phyloP scores from a whole-genome alignment of 2,113 vertebrate genomes.

The Burhinus bistriatus region DNA sequence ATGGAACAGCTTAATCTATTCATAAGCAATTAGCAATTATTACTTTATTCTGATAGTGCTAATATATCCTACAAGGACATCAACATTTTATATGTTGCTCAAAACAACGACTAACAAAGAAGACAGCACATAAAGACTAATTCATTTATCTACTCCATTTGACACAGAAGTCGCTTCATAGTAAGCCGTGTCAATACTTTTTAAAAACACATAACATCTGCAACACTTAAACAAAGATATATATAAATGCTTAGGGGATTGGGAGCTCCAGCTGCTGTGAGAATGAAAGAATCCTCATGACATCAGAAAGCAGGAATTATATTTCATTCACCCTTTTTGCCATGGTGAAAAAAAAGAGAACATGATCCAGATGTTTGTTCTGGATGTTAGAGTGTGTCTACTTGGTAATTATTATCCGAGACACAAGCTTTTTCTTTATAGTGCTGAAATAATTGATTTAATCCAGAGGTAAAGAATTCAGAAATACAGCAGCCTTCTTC shows the following conservation, averaged over 20 bases:
- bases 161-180: neutral
- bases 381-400: conserved; percentile 69
- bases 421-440: conserved; percentile 65
- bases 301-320: conserved; percentile 72
- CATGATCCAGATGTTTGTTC: conserved; percentile 75
- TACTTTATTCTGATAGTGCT: neutral
- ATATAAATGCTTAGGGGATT: neutral
- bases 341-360: conserved; percentile 61
- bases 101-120: neutral
- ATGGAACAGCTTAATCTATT: neutral
- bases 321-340: conserved; percentile 72
- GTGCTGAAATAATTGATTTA: conserved; percentile 79
- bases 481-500: conserved; percentile 37
- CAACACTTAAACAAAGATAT: neutral
- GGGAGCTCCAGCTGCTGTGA: conserved; percentile 64
- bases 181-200: neutral
- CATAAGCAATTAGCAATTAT: neutral
- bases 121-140: neutral
- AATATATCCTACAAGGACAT: neutral
- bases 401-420: conserved; percentile 66
- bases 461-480: conserved; percentile 52
- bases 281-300: conserved; percentile 61
- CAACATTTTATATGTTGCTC: neutral
- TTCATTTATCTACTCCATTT: neutral
- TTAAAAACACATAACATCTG: conserved; percentile 38